A percentile compares a stretch with the other conserved stretches of the same genome.
Conservation (phyloP, 2,797 vertebrate species). For the Adrianichthys oophorus region DNA sequence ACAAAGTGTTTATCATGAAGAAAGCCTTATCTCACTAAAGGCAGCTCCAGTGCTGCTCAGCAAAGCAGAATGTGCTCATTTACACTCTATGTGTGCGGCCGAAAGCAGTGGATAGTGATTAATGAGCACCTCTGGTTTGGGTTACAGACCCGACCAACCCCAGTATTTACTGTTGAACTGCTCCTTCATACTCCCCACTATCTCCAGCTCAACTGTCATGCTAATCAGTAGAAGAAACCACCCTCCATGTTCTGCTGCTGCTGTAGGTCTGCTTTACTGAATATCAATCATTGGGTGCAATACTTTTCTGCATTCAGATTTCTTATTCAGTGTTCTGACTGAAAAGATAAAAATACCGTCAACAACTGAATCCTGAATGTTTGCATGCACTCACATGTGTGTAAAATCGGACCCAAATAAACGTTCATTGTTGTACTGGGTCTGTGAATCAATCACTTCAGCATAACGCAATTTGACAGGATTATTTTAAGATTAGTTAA, state of each 20-base stretch:
- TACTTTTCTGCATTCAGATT: background rate
- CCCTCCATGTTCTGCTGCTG: background rate
- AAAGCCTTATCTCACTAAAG: conserved; percentile 19
- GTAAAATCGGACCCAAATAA: too few relatives aligned
- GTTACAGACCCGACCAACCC: background rate
- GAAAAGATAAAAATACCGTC: too few relatives aligned
- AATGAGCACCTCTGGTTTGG: conserved; percentile 13
- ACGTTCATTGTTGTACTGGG: too few relatives aligned
- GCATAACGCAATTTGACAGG: too few relatives aligned
- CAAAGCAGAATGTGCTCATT: conserved; percentile 12
- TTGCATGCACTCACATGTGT: too few relatives aligned
- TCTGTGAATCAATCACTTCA: too few relatives aligned
- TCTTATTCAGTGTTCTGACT: too few relatives aligned
- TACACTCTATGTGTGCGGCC: conserved; percentile 1
- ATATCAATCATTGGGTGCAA: background rate
- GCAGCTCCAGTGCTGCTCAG: conserved; percentile 5
- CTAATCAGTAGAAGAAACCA: background rate
- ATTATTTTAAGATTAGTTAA: too few relatives aligned
- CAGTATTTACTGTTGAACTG: conserved; percentile 11
- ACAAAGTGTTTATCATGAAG: conserved; percentile 26
- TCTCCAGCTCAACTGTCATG: background rate
- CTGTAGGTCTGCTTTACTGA: background rate
- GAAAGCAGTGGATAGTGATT: conserved; percentile 21
- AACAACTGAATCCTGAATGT: too few relatives aligned
- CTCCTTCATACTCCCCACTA: background rate